These are phyloP conservation scores for Panthera tigris DNA, from an alignment of 2,113 vertebrate genomes.

Conservation along the genomic window DNA sequence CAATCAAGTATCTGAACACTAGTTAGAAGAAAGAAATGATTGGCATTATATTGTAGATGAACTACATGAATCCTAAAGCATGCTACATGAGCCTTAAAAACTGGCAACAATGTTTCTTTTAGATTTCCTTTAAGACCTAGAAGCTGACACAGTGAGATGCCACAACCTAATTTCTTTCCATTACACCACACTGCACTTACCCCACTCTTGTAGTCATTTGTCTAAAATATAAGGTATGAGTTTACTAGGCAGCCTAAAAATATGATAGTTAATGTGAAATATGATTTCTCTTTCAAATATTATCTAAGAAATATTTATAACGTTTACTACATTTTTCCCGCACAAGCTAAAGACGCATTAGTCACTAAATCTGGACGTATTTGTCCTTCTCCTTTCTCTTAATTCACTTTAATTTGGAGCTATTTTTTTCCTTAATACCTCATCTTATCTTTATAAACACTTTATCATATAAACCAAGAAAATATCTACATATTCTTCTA, in stretches of 20 bases:
- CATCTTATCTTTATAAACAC: not conserved
- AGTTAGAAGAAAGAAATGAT: not conserved
- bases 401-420: not conserved
- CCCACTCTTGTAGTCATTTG: not conserved
- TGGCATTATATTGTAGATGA: not conserved
- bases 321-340: not conserved
- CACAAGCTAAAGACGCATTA: not conserved
- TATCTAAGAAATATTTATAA: not conserved
- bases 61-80: not conserved
- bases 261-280: not conserved
- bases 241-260: not conserved
- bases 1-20: not conserved
- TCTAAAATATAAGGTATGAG: not conserved
- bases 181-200: not conserved
- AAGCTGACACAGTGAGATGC: not conserved
- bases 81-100: not conserved
- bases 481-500: not conserved
- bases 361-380: not conserved
- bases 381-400: not conserved
- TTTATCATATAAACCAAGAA: not conserved
- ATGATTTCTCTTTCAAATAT: not conserved
- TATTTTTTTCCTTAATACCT: not conserved
- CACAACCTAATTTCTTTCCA: not conserved
- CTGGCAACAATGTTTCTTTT: not conserved
- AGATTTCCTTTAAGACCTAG: not conserved